Evolutionary conservation across 2,113 vertebrate genomes (phyloP), one percentile per base, ranked within the genome.

Genomic region (Corydoras maculifer): DNA sequence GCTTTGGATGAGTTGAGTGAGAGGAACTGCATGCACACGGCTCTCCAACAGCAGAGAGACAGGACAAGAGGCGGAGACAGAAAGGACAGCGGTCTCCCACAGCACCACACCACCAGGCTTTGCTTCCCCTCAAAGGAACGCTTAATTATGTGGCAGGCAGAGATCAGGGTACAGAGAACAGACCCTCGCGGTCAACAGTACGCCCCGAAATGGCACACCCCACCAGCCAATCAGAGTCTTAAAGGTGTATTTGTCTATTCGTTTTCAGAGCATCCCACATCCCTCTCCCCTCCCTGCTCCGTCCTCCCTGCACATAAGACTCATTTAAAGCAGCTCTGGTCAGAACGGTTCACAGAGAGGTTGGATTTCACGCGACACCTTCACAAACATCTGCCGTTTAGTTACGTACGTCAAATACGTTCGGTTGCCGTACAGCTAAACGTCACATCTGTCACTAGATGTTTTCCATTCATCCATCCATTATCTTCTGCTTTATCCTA

Each of bases 321-420:
- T 91, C 93, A 93, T 98, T 98, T 90, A 96, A 92, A 92, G 88
- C 81, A 85, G 86, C 84, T 82, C 83, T 87, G 90, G 59, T 72
- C 85, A 87, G 84, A 30, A 58, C 58, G 64, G 77, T 81, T 63
- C 65, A 62, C 64, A 75, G 62, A 50, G 72, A 71, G 55, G 73
- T 65, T 35, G 3, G 32, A 35, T 35, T 35, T 35, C 7, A 71
- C 66, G 48, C 18, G 68, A 65, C 48, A 85, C 90, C 87, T 78
- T 53, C 51, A 55, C 75, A 65, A n/a, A 35, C 10, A 25, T 8
- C 73, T 35, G 32, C 32, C 3, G 32, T 35, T 4, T 35, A 35
- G 32, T 35, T 35, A 7, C 7, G 32, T 35, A 35, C 3, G 3
- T 7, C 32, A 35, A 35, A 35, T 35, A 35, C n/a, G n/a, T n/a